Evolutionary conservation across 2,888 invertebrate genomes (phyloP), one percentile per base, ranked within the genome.

Genomic region (Stomorhina lunata): DNA sequence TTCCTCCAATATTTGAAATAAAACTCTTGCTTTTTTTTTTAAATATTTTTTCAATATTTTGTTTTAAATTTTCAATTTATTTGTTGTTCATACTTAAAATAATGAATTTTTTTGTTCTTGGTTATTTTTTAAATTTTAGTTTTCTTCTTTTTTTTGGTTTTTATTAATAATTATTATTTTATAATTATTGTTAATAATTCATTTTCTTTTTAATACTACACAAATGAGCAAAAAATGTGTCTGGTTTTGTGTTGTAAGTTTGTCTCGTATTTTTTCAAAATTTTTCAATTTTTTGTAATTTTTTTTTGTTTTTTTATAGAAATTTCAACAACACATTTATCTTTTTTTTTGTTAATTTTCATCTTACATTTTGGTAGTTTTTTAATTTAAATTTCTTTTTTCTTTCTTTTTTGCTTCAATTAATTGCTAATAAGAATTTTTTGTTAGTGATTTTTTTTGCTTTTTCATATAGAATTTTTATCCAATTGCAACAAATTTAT

Each of bases 71-170:
- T 80, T 83, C 32, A 65, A 61, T 79, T 75, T 82, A 66, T 79
- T 82, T 65, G 29, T 78, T 83, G 57, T 57, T 83, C 63, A 73
- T 80, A 80, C 83, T 83, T 80, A 80, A 80, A 80, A 80, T 77
- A 76, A 83, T 71, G 50, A 76, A 80, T 79, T 76, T 79, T 29
- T 72, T 57, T 68, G 20, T 61, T 59, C 10, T 63, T 65, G 2
- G 37, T 50, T 25, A 9, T 77, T 61, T 34, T 12, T 40, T 68
- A 55, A 34, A 57, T 69, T 57, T 45, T 55, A 15, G 27, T 76
- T 76, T 69, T 68, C 59, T 68, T 59, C 66, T 66, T 34, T 34
- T 66, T 59, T 34, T 66, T 75, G 40, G 63, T 43, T 55, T 69
- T 20, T 45, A 61, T 34, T 77, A 75, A 7, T 29, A 75, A 34